Conservation (phyloP, 2,113 vertebrate species). For the Macroglossus sobrinus region DNA sequence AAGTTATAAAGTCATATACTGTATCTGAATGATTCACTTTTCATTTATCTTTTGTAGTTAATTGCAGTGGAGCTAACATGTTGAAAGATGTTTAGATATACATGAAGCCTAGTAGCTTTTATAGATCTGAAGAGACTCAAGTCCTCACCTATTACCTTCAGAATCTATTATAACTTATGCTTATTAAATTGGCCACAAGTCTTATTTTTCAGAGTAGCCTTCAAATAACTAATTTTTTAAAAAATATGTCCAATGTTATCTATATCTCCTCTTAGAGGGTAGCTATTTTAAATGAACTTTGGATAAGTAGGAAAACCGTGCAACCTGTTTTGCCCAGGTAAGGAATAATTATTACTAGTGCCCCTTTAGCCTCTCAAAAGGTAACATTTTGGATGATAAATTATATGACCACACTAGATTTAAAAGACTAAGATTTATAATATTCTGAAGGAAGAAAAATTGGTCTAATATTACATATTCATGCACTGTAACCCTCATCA, state of each 20-base stretch:
- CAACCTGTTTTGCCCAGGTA: background rate
- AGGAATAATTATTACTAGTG: background rate
- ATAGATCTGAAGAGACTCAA: background rate
- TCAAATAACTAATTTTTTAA: constrained; percentile 4
- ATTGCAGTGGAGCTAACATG: background rate
- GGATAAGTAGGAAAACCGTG: background rate
- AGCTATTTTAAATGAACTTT: background rate
- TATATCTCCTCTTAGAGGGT: background rate
- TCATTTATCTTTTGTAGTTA: constrained; percentile 26
- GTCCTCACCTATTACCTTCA: background rate
- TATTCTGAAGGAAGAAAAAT: constrained; percentile 16
- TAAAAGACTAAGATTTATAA: background rate
- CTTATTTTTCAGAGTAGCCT: background rate
- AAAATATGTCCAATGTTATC: background rate
- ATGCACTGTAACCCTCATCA: background rate
- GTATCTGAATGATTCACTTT: constrained; percentile 5
- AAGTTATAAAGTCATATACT: constrained; percentile 13
- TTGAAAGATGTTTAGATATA: constrained; percentile 8
- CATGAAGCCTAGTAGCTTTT: background rate
- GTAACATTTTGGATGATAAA: background rate
- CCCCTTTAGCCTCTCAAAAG: background rate
- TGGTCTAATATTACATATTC: background rate
- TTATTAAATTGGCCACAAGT: constrained; percentile 12
- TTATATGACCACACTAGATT: background rate
- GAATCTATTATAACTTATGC: background rate